A percentile compares a stretch with the other conserved stretches of the same genome.
phyloP scores from a whole-genome alignment of 2,797 vertebrate species.

The Micropoecilia bifurca region DNA sequence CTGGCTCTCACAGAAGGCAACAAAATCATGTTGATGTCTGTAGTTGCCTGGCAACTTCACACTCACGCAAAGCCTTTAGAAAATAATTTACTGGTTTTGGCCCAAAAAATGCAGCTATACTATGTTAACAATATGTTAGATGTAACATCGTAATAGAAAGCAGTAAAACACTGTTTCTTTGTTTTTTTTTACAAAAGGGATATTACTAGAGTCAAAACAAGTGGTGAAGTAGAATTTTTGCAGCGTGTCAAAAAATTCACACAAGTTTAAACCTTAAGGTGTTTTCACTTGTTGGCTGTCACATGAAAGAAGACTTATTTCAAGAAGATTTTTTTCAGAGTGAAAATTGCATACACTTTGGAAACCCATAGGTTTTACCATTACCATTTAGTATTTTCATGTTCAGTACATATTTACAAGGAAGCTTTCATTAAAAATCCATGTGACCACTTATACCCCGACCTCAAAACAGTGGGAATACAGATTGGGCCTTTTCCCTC shows the following conservation, averaged over 20 bases:
- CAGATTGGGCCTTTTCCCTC: background rate
- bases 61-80: conserved; percentile 1
- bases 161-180: background rate
- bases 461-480: background rate
- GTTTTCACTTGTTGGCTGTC: background rate
- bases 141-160: background rate
- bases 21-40: conserved; percentile 13
- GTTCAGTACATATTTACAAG: background rate
- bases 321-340: background rate
- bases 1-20: background rate
- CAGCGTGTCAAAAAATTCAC: background rate
- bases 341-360: background rate
- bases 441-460: background rate
- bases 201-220: background rate
- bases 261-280: background rate
- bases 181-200: background rate
- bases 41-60: conserved; percentile 14
- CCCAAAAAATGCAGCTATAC: conserved; percentile 5
- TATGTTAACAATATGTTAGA: conserved; percentile 3
- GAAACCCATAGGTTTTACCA: too few species aligned
- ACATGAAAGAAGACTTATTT: background rate
- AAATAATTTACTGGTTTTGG: background rate
- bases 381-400: background rate
- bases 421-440: background rate
- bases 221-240: background rate